Evolutionary conservation across 2,888 invertebrate species (phyloP).

Genomic region (Chaitophorus viminalis): DNA sequence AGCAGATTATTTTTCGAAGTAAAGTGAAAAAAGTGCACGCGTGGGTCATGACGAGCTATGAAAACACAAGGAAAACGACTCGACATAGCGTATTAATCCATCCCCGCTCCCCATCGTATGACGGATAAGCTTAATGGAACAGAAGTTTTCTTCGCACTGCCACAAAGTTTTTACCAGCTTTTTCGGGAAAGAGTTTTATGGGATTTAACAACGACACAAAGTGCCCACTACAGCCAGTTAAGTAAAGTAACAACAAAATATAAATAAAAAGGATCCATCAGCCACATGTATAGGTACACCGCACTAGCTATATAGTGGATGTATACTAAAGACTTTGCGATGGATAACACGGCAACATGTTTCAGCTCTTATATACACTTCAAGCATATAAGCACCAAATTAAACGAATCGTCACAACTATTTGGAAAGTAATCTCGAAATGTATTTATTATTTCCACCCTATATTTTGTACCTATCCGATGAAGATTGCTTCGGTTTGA

Average conservation of each 20-base stretch:
- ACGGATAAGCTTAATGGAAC: conserved; percentile 60
- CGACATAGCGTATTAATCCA: conserved; percentile 26
- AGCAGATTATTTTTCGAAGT: not conserved
- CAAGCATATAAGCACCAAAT: not conserved
- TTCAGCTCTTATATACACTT: not conserved
- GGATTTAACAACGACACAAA: conserved; percentile 54
- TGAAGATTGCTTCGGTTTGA: not conserved
- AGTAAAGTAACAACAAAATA: conserved; percentile 18
- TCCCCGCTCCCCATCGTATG: not conserved
- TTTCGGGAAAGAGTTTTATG: conserved; percentile 49
- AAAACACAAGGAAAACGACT: conserved; percentile 7
- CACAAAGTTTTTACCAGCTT: conserved; percentile 48
- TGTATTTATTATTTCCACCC: not conserved
- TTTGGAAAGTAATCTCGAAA: not conserved
- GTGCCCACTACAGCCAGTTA: conserved; percentile 42
- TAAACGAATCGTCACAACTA: conserved; percentile 1
- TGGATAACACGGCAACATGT: not conserved
- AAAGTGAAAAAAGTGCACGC: not conserved
- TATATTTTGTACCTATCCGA: not conserved
- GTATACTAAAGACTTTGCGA: not conserved
- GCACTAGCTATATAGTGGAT: not conserved
- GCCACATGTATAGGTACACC: not conserved
- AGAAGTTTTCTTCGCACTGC: conserved; percentile 43
- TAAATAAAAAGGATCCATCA: not conserved
- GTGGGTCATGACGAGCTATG: not conserved